Evolutionary conservation across 2,113 vertebrate species (phyloP), one percentile per base, ranked within the genome.

Genomic region (Tyto alba): DNA sequence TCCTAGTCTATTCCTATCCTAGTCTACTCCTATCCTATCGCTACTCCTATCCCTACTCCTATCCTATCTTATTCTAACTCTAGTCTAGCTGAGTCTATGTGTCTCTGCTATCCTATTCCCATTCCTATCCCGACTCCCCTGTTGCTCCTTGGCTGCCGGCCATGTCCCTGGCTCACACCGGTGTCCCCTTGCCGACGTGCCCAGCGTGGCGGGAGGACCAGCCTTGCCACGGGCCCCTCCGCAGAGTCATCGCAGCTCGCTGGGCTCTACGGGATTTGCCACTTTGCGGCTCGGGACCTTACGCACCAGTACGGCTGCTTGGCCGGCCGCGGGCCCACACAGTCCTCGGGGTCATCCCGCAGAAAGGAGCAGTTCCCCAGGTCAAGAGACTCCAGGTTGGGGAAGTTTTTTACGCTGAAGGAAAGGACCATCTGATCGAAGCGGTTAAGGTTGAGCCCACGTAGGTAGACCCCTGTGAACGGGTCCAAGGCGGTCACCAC

Each of bases 341-440:
- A 1, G 8, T 75, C 69, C 69, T 68, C 27, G 2, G 53, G 38
- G 10, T 40, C 27, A 1, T 60, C 71, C 62, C 55, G 2, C 34
- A 83, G 47, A 14, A 83, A 89, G 71, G 14, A 52, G 53, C 75
- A 75, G 45, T 27, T 60, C 17, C 55, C n/a, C 45, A 97, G 34
- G 30, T 89, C 92, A 10, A 97, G 89, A 1, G 26, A 81, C 48
- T 90, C 80, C 56, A 94, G 47, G 3, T 12, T 38, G 15, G 1
- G n/a, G 53, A 94, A 96, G 57, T 95, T 88, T 40, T 52, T 30
- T 7, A 97, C 26, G 19, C 96, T 97, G 66, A 98, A 97, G 21
- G 95, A 86, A 10, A 96, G 90, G 34, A 95, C 94, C 9, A 93
- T 32, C 1, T 94, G 93, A 14, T 97, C 94, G 68, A 96, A 87